phyloP scores from a whole-genome alignment of 2,888 invertebrate genomes.

The Orthonychiurus folsomi region DNA sequence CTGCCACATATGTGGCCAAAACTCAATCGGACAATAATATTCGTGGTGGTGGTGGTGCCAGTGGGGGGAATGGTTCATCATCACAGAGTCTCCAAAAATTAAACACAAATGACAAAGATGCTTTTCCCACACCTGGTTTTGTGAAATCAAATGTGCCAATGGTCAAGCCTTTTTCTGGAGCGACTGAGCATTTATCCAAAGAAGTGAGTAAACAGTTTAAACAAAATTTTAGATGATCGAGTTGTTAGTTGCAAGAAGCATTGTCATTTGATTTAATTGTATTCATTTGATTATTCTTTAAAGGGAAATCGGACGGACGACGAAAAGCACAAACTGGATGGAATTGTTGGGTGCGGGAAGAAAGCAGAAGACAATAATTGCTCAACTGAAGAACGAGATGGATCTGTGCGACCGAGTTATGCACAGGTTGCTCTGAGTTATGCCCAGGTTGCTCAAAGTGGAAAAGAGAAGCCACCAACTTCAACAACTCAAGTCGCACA shows the following conservation, averaged over 20 bases:
- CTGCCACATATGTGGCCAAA: conserved; percentile 32
- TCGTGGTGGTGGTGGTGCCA: conserved; percentile 14
- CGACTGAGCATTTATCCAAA: conserved; percentile 38
- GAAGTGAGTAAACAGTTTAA: conserved; percentile 25
- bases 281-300: background rate
- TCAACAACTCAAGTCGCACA: conserved; percentile 13
- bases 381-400: conserved; percentile 39
- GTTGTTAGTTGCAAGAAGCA: background rate
- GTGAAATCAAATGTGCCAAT: conserved; percentile 39
- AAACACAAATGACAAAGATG: conserved; percentile 36
- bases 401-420: conserved; percentile 47
- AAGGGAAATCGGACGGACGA: conserved; percentile 35
- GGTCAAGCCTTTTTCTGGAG: conserved; percentile 36
- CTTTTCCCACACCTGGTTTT: conserved; percentile 37
- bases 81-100: conserved; percentile 17
- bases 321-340: conserved; percentile 18
- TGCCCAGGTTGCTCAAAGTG: conserved; percentile 56
- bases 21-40: conserved; percentile 20
- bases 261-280: background rate
- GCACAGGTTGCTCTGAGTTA: conserved; percentile 49
- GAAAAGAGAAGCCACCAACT: conserved; percentile 36
- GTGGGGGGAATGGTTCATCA: conserved; percentile 16
- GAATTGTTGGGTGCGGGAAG: conserved; percentile 14
- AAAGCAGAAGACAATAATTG: conserved; percentile 36
- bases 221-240: background rate